These are phyloP conservation scores for Colaptes auratus DNA, from an alignment of 2,113 vertebrate species.

Conservation along the genomic window DNA sequence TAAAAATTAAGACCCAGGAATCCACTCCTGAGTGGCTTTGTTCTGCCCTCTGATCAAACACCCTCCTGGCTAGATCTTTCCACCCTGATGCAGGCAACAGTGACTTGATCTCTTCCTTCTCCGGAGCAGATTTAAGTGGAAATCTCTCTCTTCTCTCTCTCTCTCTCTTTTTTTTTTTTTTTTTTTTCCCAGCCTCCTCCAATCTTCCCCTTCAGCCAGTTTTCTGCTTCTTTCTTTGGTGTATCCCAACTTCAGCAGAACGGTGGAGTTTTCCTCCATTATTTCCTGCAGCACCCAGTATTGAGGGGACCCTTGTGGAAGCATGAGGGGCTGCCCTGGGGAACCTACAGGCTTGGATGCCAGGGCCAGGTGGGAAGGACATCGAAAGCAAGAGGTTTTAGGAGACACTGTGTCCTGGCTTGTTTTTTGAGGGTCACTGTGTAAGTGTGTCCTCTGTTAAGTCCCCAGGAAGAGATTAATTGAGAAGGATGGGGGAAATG, in stretches of 20 bases:
- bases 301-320: not conserved
- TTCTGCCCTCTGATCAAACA: not conserved
- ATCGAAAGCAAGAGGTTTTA: not conserved
- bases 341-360: not conserved
- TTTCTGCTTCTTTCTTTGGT: not conserved
- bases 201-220: not conserved
- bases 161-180: no score
- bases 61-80: not conserved
- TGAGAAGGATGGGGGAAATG: no score
- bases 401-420: not conserved
- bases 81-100: not conserved
- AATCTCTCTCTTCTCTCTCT: not conserved
- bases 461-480: not conserved
- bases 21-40: not conserved
- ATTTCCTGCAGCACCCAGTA: accelerated
- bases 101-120: not conserved
- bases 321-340: accelerated
- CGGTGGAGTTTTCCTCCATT: not conserved
- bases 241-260: not conserved
- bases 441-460: not conserved
- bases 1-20: not conserved
- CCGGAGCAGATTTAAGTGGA: not conserved
- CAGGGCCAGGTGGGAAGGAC: no score
- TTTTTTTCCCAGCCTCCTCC: no score
- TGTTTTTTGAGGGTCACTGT: not conserved